Evolutionary conservation across 2,113 vertebrate species (phyloP), one percentile per base, ranked within the genome.

Genomic region (Amblyornis subalaris): DNA sequence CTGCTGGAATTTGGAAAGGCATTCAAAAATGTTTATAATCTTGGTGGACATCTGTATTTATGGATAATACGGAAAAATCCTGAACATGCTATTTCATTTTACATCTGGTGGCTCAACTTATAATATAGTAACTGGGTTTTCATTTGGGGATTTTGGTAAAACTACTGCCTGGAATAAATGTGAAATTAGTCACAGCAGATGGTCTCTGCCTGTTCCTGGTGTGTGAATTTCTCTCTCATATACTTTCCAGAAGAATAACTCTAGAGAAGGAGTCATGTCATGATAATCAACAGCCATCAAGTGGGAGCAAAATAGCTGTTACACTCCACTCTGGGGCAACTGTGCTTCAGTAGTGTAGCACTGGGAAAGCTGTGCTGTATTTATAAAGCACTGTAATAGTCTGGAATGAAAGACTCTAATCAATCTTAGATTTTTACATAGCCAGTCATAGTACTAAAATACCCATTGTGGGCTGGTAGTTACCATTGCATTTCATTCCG

Each of bases 171-270:
- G 31, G 42, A 93, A 88, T 84, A 94, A 89, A 88, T 72, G 12
- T 78, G 57, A 87, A 95, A 90, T 93, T 95, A 94, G 50, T 82
- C 13, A 29, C 31, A 26, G 72, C 87, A 94, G 87, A 94, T 94
- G 81, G 66, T 90, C 55, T 55, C 66, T 88, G 72, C 60, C 67
- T 81, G 2, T 91, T 96, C 61, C 53, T 84, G 75, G 38, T 96
- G 53, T 45, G 75, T 71, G 65, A 55, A 74, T 91, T 92, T 93
- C 53, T 89, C n/a, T 57, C 17, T 70, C 28, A 81, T 47, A 70
- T 19, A 47, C 42, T 90, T 92, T 73, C 44, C 60, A 86, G 61
- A 88, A 92, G 94, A 86, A 88, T 62, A 57, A 61, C 54, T 86
- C n/a, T 61, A 65, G n/a, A 73, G 95, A 91, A 93, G 40, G 40